Evolutionary conservation across 1,140 invertebrate genomes (phyloP), one percentile per base, ranked within the genome.

Genomic region (Oscheius sp.): DNA sequence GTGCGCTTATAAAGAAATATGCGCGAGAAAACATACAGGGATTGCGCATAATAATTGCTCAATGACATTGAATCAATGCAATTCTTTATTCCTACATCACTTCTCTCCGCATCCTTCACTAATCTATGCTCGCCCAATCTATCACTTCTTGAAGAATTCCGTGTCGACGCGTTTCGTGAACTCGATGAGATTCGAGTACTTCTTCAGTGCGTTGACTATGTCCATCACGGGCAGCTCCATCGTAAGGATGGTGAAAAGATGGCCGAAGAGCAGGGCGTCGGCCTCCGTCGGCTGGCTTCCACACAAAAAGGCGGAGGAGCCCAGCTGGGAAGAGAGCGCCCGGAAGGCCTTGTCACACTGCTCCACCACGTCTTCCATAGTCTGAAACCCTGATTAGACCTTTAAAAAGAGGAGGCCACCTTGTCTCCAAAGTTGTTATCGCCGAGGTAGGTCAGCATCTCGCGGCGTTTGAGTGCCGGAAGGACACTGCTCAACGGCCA

Each of bases 261-360:
- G 95, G 26, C 94, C 95, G 88, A 95, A 98, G 0, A 95, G 90
- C n/a, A 97, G 85, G 13, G 94, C 94, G 87, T 99, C 95, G 77
- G 97, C 85, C 85, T 97, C 93, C 26, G 93, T 73, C n/a, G 55
- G 64, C 49, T 55, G 46, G 20, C 73, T 61, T 65, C 46, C 62
- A 58, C 38, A 49, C 18, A 77, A 58, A 64, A 65, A 81, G 26
- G 75, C 78, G n/a, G 77, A 38, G 23, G 42, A 69, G 3, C 78
- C 78, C 3, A 84, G 65, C 65, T 80, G 80, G 26, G 73, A 46
- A 20, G 76, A 81, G 26, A 81, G 64, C 0, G 80, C 77, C 38
- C 76, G 78, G 62, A 82, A 82, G n/a, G 67, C 70, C 38, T 71
- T 62, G 23, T 69, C 49, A 23, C 74, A 75, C 52, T 62, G 38